These are phyloP conservation scores for Xanthorhoe designata DNA, from an alignment of 2,888 invertebrate species.

Conservation along the genomic window DNA sequence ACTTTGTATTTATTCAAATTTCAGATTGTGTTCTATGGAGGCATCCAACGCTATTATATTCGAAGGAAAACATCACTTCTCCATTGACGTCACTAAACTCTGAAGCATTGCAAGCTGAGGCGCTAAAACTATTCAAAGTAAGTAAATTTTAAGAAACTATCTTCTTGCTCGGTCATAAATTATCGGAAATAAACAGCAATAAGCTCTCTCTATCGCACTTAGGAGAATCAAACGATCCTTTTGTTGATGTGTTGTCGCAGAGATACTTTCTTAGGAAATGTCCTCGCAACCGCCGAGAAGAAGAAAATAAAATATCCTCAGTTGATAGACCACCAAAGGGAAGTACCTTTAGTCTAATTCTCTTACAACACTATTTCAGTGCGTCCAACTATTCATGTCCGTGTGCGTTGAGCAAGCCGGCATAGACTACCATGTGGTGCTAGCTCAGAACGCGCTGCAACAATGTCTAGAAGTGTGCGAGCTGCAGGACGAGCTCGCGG, in stretches of 20 bases:
- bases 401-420: slow-evolving; percentile 98
- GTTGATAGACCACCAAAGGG: no score
- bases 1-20: slow-evolving; percentile 12
- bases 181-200: no score
- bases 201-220: no score
- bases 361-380: slow-evolving; percentile 88
- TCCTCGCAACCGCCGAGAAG: no score
- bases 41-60: slow-evolving; percentile 95
- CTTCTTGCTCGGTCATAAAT: no score
- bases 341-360: no score
- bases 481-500: slow-evolving; percentile 96
- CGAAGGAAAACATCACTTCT: slow-evolving; percentile 95
- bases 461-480: slow-evolving; percentile 94
- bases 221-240: no score
- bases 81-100: slow-evolving; percentile 96
- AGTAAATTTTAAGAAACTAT: slow-evolving; percentile 21
- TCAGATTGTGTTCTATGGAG: slow-evolving; percentile 96
- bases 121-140: slow-evolving; percentile 97
- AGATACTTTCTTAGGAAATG: no score
- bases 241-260: no score
- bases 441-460: slow-evolving; percentile 98
- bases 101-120: slow-evolving; percentile 95
- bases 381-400: slow-evolving; percentile 97
- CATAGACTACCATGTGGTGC: slow-evolving; percentile 98
- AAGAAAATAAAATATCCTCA: no score